These are phyloP conservation scores for Drosophila chauvacae DNA, from an alignment of 1,140 invertebrate genomes.

Conservation along the genomic window DNA sequence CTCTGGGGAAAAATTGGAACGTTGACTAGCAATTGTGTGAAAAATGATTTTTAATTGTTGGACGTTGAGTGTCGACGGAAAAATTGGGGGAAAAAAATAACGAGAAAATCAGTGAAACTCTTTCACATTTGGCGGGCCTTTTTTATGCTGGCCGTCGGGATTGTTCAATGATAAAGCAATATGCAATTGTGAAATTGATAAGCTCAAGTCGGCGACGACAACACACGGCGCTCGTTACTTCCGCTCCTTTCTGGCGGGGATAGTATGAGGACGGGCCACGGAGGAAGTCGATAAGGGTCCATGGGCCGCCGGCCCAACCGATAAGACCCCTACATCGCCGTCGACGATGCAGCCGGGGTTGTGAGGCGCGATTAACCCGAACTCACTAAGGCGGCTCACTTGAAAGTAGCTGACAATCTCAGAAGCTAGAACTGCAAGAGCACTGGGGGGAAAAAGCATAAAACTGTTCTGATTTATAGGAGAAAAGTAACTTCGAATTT, in stretches of 20 bases:
- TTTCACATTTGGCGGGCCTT: slow-evolving; percentile 26
- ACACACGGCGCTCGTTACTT: slow-evolving; percentile 49
- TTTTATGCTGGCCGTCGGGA: slow-evolving; percentile 30
- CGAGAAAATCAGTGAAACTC: slow-evolving; percentile 15
- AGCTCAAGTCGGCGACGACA: slow-evolving; percentile 26
- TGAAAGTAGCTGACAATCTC: slow-evolving; percentile 32
- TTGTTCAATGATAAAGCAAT: slow-evolving; percentile 37
- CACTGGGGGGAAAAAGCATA: background rate
- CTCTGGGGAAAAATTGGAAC: slow-evolving; percentile 42
- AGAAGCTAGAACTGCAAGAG: slow-evolving; percentile 17
- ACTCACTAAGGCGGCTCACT: slow-evolving; percentile 24
- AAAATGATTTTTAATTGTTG: slow-evolving; percentile 76
- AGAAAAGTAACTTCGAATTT: background rate
- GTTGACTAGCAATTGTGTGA: slow-evolving; percentile 69
- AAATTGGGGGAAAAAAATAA: background rate
- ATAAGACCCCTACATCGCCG: slow-evolving; percentile 18
- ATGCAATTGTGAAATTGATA: slow-evolving; percentile 62
- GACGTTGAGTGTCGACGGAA: slow-evolving; percentile 48
- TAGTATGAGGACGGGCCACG: background rate
- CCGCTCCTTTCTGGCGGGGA: slow-evolving; percentile 14
- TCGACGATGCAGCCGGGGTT: slow-evolving; percentile 14
- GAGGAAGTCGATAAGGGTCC: slow-evolving; percentile 47
- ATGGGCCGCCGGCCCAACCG: slow-evolving; percentile 5
- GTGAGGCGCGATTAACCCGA: slow-evolving; percentile 29
- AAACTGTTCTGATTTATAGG: background rate